These are phyloP conservation scores for Cataglyphis livida DNA, from an alignment of 2,888 invertebrate genomes.

Conservation along the genomic window DNA sequence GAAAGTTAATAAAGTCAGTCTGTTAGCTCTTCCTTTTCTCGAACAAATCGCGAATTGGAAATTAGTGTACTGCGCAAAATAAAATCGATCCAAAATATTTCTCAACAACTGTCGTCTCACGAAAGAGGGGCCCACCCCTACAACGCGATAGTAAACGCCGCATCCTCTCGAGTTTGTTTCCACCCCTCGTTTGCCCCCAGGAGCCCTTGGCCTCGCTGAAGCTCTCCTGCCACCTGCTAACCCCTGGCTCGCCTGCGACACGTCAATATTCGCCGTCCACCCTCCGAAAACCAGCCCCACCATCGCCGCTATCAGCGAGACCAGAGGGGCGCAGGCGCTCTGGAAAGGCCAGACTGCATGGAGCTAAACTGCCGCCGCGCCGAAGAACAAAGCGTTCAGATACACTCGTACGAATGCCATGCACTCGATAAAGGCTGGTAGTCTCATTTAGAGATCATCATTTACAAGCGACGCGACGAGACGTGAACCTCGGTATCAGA, in stretches of 20 bases:
- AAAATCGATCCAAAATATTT: constrained; percentile 39
- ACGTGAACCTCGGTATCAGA: background rate
- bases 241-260: constrained; percentile 79
- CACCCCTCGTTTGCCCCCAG: constrained; percentile 60
- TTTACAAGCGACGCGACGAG: background rate
- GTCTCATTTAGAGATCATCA: constrained; percentile 26
- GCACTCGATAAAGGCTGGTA: constrained; percentile 17
- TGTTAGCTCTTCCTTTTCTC: background rate
- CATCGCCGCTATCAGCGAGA: constrained; percentile 45
- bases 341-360: constrained; percentile 37
- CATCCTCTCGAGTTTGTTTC: constrained; percentile 54
- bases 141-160: constrained; percentile 42
- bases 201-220: constrained; percentile 77
- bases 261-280: constrained; percentile 80
- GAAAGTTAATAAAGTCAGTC: background rate
- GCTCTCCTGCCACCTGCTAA: constrained; percentile 80
- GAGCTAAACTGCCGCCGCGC: constrained; percentile 14
- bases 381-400: constrained; percentile 39
- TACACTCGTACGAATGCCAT: constrained; percentile 27
- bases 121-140: constrained; percentile 52
- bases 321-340: constrained; percentile 65
- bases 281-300: constrained; percentile 66
- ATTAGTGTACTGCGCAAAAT: constrained; percentile 36
- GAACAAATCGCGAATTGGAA: background rate
- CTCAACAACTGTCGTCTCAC: constrained; percentile 53